A percentile compares a stretch with the other conserved stretches of the same genome.
phyloP scores from a whole-genome alignment of 2,797 vertebrate species.

The Eutrigla gurnardus region DNA sequence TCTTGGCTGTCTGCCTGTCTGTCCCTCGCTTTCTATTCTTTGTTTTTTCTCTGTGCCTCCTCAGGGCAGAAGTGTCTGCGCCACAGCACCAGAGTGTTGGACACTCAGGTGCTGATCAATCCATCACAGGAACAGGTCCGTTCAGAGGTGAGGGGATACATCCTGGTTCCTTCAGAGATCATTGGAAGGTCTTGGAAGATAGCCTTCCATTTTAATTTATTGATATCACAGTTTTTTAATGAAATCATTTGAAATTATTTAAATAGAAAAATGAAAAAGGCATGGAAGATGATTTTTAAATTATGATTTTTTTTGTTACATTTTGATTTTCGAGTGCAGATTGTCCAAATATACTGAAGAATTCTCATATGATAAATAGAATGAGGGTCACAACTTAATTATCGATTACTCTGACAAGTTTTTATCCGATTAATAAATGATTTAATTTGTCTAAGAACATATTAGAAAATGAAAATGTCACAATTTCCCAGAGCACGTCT shows the following conservation, averaged over 20 bases:
- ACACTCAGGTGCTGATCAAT: conserved; percentile 91
- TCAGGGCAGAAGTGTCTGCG: conserved; percentile 91
- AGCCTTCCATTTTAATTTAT: no score
- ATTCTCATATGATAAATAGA: neutral
- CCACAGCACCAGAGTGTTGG: conserved; percentile 88
- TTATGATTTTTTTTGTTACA: no score
- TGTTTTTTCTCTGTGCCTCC: conserved; percentile 39
- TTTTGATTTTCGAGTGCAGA: neutral
- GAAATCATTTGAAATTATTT: neutral
- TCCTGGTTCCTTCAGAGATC: conserved; percentile 1
- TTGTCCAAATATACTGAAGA: neutral
- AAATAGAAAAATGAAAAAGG: no score
- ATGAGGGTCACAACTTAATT: neutral
- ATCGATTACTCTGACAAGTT: neutral
- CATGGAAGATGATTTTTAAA: no score
- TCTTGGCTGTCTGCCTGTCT: conserved; percentile 17
- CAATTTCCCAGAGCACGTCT: neutral
- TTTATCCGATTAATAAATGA: neutral
- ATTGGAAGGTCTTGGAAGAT: neutral
- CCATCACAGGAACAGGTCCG: conserved; percentile 89
- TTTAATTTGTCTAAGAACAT: neutral
- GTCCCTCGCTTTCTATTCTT: conserved; percentile 21
- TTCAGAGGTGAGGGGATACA: conserved; percentile 86
- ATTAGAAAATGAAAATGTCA: neutral
- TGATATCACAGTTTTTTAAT: neutral